These are phyloP conservation scores for Pomatostomus ruficeps DNA, from an alignment of 2,113 vertebrate species.

Conservation along the genomic window DNA sequence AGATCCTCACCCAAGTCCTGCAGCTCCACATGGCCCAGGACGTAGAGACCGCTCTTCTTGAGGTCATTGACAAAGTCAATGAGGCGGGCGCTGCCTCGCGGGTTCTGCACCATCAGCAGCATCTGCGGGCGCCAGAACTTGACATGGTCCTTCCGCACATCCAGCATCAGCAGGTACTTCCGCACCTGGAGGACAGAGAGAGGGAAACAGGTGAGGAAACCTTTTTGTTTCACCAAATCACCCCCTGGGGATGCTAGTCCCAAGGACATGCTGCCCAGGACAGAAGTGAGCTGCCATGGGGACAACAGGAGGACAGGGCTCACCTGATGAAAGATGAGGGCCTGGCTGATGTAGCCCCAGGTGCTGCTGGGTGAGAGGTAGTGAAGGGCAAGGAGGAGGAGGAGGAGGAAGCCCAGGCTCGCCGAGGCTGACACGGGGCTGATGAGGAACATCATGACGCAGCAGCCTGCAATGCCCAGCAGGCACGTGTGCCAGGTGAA, in stretches of 20 bases:
- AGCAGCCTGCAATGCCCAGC: slow-evolving; percentile 84
- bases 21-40: slow-evolving; percentile 90
- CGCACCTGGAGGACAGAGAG: slow-evolving; percentile 75
- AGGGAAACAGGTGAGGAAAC: not conserved
- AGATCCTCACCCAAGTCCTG: slow-evolving; percentile 85
- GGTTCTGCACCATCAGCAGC: slow-evolving; percentile 93
- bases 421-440: slow-evolving; percentile 85
- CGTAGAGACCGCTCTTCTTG: slow-evolving; percentile 95
- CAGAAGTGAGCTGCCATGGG: not conserved
- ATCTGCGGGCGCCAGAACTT: slow-evolving; percentile 97
- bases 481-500: slow-evolving; percentile 90
- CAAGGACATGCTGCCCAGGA: not conserved
- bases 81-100: slow-evolving; percentile 81
- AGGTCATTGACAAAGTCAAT: slow-evolving; percentile 94
- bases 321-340: slow-evolving; percentile 94
- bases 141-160: slow-evolving; percentile 94
- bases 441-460: slow-evolving; percentile 90
- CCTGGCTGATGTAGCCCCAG: slow-evolving; percentile 93
- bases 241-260: not conserved
- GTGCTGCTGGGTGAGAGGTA: slow-evolving; percentile 88
- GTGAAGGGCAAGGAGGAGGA: slow-evolving; percentile 86
- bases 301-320: not conserved
- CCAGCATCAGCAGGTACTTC: slow-evolving; percentile 94
- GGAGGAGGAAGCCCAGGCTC: slow-evolving; percentile 85
- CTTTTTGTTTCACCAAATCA: not conserved